Evolutionary conservation across 2,113 vertebrate species (phyloP), one percentile per base, ranked within the genome.

Genomic region (Seriola quinqueradiata): DNA sequence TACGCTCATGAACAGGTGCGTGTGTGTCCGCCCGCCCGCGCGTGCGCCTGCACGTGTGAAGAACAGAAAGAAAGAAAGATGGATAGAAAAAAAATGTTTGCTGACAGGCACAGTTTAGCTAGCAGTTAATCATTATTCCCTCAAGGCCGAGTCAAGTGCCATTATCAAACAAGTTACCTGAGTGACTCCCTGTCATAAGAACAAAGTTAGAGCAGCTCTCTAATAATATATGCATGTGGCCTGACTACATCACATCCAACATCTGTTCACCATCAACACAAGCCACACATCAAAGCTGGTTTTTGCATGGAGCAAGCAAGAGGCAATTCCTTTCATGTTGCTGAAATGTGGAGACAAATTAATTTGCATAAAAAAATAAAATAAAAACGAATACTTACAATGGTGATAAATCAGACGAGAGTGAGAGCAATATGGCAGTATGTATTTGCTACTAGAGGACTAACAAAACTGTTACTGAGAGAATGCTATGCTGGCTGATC

Each of bases 1-100:
- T 40, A 2, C 75, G 21, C 70, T 38, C 61, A 75, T 48, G 21
- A 72, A 72, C 75, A 85, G 79, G 93, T 92, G 48, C 79, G 65
- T 14, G 3, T 8, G n/a, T n/a, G n/a, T n/a, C n/a, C n/a, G n/a
- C n/a, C n/a, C n/a, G n/a, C n/a, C n/a, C n/a, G n/a, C n/a, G n/a
- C n/a, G n/a, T n/a, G n/a, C n/a, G n/a, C n/a, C 38, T 48, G 3
- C 44, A 46, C 44, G 3, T 60, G 60, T n/a, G 21, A 8, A 63
- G n/a, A n/a, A 5, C 5, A 3, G 5, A 28, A 28, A 28, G 28
- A 36, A 12, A 44, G 12, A 34, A 50, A 61, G 36, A 28, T 50
- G 46, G 23, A 52, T 54, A 21, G 1, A 42, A 19, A 28, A 16
- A n/a, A 44, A 4, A 34, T 0, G 21, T 21, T 42, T 46, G 21